Conservation (phyloP, 2,888 invertebrate genomes). For the Cephus nigrinus region DNA sequence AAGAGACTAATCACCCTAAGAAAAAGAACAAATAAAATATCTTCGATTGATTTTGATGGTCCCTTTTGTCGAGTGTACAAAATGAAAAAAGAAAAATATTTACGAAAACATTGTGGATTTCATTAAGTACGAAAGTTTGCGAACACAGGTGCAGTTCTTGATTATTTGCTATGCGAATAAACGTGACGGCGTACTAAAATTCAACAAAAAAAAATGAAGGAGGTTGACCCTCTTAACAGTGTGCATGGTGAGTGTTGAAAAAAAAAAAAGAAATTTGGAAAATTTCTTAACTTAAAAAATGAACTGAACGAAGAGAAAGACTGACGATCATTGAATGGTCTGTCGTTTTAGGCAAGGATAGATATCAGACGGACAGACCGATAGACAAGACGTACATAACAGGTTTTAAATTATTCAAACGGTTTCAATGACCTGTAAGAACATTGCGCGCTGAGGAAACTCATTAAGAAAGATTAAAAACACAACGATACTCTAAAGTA, state of each 20-base stretch:
- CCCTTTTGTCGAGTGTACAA: conserved; percentile 26
- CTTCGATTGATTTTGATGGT: conserved; percentile 17
- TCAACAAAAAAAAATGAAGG: conserved; percentile 2
- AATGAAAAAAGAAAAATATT: conserved; percentile 14
- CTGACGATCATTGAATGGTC: neutral
- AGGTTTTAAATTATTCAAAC: neutral
- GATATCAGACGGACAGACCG: no score
- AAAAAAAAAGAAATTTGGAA: neutral
- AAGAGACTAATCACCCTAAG: neutral
- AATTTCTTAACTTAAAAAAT: neutral
- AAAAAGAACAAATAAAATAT: conserved; percentile 1
- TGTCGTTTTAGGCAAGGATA: neutral
- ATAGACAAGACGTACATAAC: neutral
- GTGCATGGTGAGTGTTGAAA: neutral
- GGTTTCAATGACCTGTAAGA: neutral
- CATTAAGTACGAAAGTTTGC: conserved; percentile 44
- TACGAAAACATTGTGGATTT: conserved; percentile 19
- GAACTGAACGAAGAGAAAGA: neutral
- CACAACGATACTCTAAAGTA: conserved; percentile 59
- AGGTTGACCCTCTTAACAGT: neutral
- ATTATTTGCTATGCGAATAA: neutral
- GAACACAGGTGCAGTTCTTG: conserved; percentile 20
- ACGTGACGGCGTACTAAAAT: neutral
- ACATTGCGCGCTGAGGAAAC: conserved; percentile 34
- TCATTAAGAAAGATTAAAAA: conserved; percentile 59